Conservation (phyloP, 2,797 vertebrate species). For the Enteromius anoplus region DNA sequence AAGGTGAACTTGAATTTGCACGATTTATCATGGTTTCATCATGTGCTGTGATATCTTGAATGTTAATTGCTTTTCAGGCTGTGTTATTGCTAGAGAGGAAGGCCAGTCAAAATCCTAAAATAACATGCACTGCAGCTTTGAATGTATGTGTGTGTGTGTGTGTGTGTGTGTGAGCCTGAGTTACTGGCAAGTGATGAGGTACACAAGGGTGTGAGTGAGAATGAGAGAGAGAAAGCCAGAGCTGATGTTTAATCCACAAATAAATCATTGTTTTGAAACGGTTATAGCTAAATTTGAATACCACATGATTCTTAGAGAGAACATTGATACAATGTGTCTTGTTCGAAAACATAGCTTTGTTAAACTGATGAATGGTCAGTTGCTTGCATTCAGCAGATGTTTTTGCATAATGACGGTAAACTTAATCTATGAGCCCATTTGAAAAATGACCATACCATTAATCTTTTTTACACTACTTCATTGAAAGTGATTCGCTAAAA, state of each 20-base stretch:
- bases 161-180: constrained; percentile 8
- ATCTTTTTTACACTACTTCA: not conserved
- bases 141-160: constrained; percentile 19
- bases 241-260: constrained; percentile 15
- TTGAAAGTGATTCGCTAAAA: constrained; percentile 1
- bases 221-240: not conserved
- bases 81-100: constrained; percentile 34
- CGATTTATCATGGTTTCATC: constrained; percentile 17
- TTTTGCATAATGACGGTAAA: not conserved
- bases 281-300: not conserved
- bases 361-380: not conserved
- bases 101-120: constrained; percentile 49
- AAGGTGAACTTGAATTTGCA: constrained; percentile 22
- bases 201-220: constrained; percentile 14
- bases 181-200: constrained; percentile 27
- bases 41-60: constrained; percentile 2
- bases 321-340: not conserved
- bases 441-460: not conserved
- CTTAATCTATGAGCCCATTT: not conserved
- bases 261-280: constrained; percentile 15
- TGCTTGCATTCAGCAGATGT: constrained; percentile 1
- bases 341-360: not conserved
- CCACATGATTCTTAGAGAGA: not conserved
- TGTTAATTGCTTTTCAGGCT: constrained; percentile 41
- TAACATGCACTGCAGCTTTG: constrained; percentile 34